A percentile compares a stretch with the other conserved stretches of the same genome.
Conservation (phyloP, 2,797 vertebrate genomes). For the Clarias platycephalus region DNA sequence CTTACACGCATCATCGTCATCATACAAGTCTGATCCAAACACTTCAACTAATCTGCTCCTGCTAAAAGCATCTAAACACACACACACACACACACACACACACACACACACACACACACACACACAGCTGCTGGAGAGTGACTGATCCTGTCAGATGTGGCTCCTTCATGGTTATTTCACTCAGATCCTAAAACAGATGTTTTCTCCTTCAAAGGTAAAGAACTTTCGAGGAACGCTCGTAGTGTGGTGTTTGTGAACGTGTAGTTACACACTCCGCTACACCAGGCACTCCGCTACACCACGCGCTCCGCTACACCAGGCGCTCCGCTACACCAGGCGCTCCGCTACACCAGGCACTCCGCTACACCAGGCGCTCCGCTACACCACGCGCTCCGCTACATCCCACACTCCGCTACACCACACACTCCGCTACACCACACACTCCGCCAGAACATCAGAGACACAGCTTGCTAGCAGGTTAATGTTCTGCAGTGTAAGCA, state of each 20-base stretch:
- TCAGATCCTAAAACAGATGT: background rate
- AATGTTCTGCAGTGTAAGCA: background rate
- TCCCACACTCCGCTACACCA: no score
- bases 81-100: background rate
- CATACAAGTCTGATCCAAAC: background rate
- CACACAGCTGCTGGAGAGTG: background rate
- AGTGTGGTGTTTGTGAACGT: background rate
- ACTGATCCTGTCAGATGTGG: background rate
- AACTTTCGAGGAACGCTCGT: background rate
- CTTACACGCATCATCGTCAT: background rate
- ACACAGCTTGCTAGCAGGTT: background rate
- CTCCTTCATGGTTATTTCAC: background rate
- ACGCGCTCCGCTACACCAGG: no score
- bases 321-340: no score
- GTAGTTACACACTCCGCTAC: background rate
- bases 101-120: no score
- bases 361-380: background rate
- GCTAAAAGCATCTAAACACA: background rate
- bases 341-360: no score
- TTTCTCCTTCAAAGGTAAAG: background rate
- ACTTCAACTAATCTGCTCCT: constrained; percentile 10
- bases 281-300: no score
- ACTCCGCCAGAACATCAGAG: background rate
- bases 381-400: no score
- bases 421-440: background rate